Percentiles rank a stretch among this genome's conserved stretches.
Evolutionary conservation across 2,888 invertebrate species (phyloP).

Genomic region (Serrognathus titanus): DNA sequence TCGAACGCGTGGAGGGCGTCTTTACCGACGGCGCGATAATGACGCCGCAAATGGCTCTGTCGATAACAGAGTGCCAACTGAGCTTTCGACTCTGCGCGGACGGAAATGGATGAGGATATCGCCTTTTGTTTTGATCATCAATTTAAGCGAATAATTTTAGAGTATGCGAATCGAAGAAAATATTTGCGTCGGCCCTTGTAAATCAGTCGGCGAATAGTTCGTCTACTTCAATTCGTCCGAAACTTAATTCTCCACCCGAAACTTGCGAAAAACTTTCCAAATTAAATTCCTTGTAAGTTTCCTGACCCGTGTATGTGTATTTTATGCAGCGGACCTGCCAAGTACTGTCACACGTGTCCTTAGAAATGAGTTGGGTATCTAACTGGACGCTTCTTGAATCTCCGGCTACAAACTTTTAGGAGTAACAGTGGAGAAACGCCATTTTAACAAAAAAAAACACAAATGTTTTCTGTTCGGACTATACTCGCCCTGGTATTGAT

Average conservation of each 20-base stretch:
- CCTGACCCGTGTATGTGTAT: constrained; percentile 36
- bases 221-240: constrained; percentile 37
- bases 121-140: not conserved
- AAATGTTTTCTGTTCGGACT: no score
- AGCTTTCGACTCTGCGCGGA: no score
- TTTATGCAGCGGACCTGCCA: constrained; percentile 25
- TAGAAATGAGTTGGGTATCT: no score
- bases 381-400: no score
- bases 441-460: no score
- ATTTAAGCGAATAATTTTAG: not conserved
- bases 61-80: constrained; percentile 32
- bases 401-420: no score
- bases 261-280: constrained; percentile 41
- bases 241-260: constrained; percentile 33
- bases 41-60: constrained; percentile 41
- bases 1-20: constrained; percentile 34
- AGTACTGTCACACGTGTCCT: constrained; percentile 16
- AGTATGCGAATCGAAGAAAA: no score
- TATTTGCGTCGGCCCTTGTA: constrained; percentile 22
- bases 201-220: constrained; percentile 44
- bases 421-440: no score
- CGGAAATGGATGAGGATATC: not conserved
- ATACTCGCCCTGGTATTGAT: no score
- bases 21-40: constrained; percentile 38
- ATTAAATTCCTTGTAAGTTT: constrained; percentile 40